A percentile compares a stretch with the other conserved stretches of the same genome.
These are phyloP conservation scores for Mesocricetus auratus DNA, from an alignment of 2,113 vertebrate genomes.

Conservation along the genomic window DNA sequence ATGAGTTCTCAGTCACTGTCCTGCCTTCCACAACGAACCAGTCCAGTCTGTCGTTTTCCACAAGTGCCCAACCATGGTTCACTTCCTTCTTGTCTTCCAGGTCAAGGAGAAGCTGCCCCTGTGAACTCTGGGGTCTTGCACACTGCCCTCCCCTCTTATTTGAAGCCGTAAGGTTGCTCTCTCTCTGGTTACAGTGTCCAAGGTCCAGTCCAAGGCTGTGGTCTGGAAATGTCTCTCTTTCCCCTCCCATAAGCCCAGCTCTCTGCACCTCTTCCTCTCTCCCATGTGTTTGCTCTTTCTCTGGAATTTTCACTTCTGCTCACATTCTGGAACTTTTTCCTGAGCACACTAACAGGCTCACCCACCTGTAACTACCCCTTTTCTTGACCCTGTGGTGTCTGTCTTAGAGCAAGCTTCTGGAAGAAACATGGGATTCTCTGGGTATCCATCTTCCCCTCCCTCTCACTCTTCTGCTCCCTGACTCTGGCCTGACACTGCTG, in stretches of 20 bases:
- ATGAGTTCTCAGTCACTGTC: background rate
- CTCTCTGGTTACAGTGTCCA: background rate
- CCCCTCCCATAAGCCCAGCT: background rate
- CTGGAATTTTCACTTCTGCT: background rate
- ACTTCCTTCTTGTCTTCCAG: background rate
- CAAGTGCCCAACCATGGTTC: background rate
- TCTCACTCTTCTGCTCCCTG: background rate
- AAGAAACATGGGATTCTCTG: background rate
- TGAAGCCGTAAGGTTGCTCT: background rate
- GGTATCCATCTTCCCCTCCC: background rate
- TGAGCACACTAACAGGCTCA: background rate
- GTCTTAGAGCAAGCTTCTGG: background rate
- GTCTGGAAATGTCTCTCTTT: background rate
- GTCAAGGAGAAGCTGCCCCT: background rate
- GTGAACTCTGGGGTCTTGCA: background rate
- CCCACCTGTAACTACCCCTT: background rate
- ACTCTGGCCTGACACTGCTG: background rate
- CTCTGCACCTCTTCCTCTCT: rapidly evolving
- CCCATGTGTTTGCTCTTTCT: background rate
- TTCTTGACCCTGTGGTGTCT: background rate
- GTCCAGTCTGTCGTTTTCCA: background rate
- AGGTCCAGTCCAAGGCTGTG: too few relatives aligned
- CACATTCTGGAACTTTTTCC: background rate
- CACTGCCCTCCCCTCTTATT: too few relatives aligned
- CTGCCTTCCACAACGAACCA: background rate